Conservation (phyloP, 2,113 vertebrate species). For the Hyaena hyaena region DNA sequence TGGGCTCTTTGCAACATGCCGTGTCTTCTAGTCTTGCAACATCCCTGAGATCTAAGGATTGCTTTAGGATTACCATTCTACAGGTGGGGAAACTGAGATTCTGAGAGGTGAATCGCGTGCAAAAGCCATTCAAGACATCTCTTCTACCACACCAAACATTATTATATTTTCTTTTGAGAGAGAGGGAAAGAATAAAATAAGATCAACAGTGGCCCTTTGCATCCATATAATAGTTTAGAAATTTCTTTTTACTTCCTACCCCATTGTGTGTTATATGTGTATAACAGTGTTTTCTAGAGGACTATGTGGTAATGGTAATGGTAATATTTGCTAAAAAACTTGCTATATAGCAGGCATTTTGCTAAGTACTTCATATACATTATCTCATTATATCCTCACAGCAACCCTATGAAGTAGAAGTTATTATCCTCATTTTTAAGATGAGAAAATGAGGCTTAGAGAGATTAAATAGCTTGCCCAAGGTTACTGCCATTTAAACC, state of each 20-base stretch:
- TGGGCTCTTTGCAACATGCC: not conserved
- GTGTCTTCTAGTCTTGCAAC: not conserved
- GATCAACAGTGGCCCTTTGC: not conserved
- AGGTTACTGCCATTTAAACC: slow-evolving; percentile 46
- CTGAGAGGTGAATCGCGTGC: not conserved
- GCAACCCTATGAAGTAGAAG: slow-evolving; percentile 49
- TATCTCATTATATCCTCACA: slow-evolving; percentile 40
- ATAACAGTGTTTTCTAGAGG: slow-evolving; percentile 30
- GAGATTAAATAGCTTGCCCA: slow-evolving; percentile 36
- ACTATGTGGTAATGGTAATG: slow-evolving; percentile 23
- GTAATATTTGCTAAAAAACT: slow-evolving; percentile 48
- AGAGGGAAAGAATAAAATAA: slow-evolving; percentile 3
- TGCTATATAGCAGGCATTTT: not conserved
- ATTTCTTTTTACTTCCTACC: not conserved
- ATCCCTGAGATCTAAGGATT: not conserved
- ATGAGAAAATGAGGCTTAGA: slow-evolving; percentile 54
- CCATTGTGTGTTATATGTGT: not conserved
- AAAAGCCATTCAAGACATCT: not conserved
- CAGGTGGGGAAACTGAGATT: not conserved
- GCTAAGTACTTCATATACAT: slow-evolving; percentile 11
- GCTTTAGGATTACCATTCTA: not conserved
- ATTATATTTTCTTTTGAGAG: not conserved
- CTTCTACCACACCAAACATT: not conserved
- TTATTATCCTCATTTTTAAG: slow-evolving; percentile 63
- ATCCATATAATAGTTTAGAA: not conserved